These are phyloP conservation scores for Fundulus diaphanus DNA, from an alignment of 2,797 vertebrate species.

Conservation along the genomic window DNA sequence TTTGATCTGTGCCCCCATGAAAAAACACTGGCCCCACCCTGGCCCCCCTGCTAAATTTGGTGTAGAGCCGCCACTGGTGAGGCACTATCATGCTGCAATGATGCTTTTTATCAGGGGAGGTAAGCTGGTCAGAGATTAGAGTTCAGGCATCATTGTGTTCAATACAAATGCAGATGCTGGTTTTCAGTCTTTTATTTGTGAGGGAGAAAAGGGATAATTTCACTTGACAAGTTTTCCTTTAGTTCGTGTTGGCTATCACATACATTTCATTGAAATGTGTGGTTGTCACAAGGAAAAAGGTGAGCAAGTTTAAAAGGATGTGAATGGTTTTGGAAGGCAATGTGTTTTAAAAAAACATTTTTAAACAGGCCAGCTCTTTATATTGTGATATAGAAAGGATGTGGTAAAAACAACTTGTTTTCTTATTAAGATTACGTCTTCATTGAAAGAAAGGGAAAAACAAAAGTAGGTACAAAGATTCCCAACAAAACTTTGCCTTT, in stretches of 20 bases:
- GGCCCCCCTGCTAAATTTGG: too few relatives aligned
- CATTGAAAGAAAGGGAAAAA: not conserved
- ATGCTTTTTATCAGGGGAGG: not conserved
- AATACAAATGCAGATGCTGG: not conserved
- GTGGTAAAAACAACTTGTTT: not conserved
- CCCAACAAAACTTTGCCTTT: not conserved
- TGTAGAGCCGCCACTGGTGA: too few relatives aligned
- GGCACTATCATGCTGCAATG: not conserved
- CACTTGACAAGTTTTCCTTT: not conserved
- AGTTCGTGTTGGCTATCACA: not conserved
- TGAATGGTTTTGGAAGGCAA: not conserved
- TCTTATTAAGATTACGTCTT: not conserved
- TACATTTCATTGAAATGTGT: not conserved
- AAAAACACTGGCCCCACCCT: too few relatives aligned
- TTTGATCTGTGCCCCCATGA: too few relatives aligned
- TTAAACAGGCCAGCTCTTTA: not conserved
- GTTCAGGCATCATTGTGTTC: too few relatives aligned
- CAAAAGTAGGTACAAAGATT: slow-evolving; percentile 7
- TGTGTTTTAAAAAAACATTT: not conserved
- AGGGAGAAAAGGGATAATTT: not conserved
- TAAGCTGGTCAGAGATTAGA: not conserved
- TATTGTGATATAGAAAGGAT: not conserved
- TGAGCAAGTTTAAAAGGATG: not conserved
- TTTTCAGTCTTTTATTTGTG: not conserved
- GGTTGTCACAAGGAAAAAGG: not conserved